Evolutionary conservation across 2,113 vertebrate genomes (phyloP), one percentile per base, ranked within the genome.

Genomic region (Dunckerocampus dactyliophorus): DNA sequence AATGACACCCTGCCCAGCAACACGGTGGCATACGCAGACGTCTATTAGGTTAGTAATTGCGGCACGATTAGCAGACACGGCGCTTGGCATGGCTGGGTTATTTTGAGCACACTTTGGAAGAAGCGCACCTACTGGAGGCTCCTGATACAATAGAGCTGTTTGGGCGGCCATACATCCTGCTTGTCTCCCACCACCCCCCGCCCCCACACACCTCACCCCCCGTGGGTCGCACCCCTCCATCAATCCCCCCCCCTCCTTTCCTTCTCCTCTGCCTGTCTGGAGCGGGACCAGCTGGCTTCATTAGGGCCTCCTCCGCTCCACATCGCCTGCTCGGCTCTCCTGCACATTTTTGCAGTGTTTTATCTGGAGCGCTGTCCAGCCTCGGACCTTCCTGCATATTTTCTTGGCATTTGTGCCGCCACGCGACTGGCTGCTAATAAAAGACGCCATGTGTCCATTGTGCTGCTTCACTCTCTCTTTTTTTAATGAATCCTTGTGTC

Each of bases 251-350:
- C 83, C 83, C 85, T 85, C 86, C 85, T 82, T 80, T n/a, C n/a
- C 82, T 81, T 81, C 85, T 87, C 86, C 86, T 83, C 84, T 78
- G 83, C 83, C 87, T 86, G 89, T 80, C 90, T 92, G 91, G 90
- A 90, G 89, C 75, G 65, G 82, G 76, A 91, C 90, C 91, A 92
- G 91, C 90, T 92, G 91, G 91, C 91, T 90, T 90, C 88, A 90
- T 92, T 90, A 91, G 82, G 80, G 76, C 84, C 84, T 88, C 85
- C 77, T 76, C 87, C 83, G 85, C 88, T 88, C 34, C 89, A 89
- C 88, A 88, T 88, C 85, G 85, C 85, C 87, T 77, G 88, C 78
- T 91, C 90, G 88, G 89, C 87, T 90, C 85, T 89, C 87, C 87
- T 88, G 87, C 89, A 91, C 89, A 88, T 91, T 91, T 92, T 87